These are phyloP conservation scores for Eriosoma lanigerum DNA, from an alignment of 1,140 invertebrate species.

Conservation along the genomic window DNA sequence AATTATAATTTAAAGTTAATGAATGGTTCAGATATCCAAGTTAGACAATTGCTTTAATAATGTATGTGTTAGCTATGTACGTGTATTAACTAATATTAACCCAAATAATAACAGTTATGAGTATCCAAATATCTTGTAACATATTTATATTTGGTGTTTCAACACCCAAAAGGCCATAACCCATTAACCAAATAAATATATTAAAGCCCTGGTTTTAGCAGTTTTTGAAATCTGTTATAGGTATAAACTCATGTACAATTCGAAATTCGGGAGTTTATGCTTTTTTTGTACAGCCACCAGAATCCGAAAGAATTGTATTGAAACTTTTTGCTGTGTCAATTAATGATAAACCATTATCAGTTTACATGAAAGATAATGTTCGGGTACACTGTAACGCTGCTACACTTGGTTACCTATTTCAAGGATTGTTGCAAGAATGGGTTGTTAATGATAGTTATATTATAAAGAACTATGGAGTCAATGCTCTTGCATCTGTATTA, in stretches of 20 bases:
- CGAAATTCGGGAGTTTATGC: constrained; percentile 22
- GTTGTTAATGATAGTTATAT: not conserved
- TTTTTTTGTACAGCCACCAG: not conserved
- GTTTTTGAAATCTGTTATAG: not conserved
- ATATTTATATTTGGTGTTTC: too few relatives aligned
- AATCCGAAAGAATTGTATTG: not conserved
- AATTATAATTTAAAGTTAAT: too few relatives aligned
- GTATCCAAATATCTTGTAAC: too few relatives aligned
- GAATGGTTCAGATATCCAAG: too few relatives aligned
- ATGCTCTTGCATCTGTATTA: constrained; percentile 1
- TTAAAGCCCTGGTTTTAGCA: too few relatives aligned
- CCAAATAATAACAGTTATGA: too few relatives aligned
- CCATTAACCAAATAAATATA: too few relatives aligned
- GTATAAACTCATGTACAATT: not conserved
- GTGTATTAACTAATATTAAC: too few relatives aligned
- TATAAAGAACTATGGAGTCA: constrained; percentile 13
- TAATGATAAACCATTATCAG: not conserved
- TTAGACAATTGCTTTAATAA: too few relatives aligned
- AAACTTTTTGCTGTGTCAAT: constrained; percentile 5
- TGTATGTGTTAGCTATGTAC: too few relatives aligned
- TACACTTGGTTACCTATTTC: constrained; percentile 7
- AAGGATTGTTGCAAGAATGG: constrained; percentile 7
- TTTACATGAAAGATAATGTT: not conserved
- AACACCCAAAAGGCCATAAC: too few relatives aligned
- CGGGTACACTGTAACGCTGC: constrained; percentile 2